phyloP scores from a whole-genome alignment of 2,113 vertebrate species.

The Grallaria varia region DNA sequence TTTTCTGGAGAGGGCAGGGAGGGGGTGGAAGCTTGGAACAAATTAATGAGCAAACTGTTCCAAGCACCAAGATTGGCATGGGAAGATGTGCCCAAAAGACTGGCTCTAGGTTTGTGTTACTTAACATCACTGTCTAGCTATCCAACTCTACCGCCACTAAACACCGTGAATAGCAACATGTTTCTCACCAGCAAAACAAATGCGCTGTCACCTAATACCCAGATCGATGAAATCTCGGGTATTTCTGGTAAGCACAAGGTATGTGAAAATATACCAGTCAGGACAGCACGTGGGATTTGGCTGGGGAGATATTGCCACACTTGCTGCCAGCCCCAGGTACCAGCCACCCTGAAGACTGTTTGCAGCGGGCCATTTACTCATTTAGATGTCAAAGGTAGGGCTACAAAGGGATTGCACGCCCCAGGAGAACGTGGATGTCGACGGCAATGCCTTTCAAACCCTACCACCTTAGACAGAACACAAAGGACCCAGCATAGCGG shows the following conservation, averaged over 20 bases:
- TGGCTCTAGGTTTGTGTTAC: conserved; percentile 24
- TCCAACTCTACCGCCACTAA: neutral
- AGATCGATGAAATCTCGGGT: neutral
- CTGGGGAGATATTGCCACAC: neutral
- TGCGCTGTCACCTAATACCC: neutral
- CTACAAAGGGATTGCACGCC: fast-evolving
- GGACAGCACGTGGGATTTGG: neutral
- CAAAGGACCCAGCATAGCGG: fast-evolving
- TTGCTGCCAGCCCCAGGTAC: neutral
- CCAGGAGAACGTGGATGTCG: neutral
- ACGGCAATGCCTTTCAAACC: neutral
- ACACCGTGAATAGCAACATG: neutral
- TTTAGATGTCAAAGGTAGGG: neutral
- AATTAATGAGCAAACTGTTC: conserved; percentile 6
- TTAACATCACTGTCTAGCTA: conserved; percentile 36
- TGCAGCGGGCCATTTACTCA: neutral
- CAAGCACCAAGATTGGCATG: neutral
- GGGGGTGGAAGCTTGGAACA: conserved; percentile 2
- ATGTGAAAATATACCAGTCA: neutral
- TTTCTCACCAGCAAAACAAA: conserved; percentile 24
- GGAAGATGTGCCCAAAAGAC: neutral
- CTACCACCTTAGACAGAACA: neutral
- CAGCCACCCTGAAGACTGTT: neutral
- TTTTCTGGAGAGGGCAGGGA: neutral
- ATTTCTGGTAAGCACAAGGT: neutral